These are phyloP conservation scores for Erebia aethiops DNA, from an alignment of 2,888 invertebrate genomes.

Conservation along the genomic window DNA sequence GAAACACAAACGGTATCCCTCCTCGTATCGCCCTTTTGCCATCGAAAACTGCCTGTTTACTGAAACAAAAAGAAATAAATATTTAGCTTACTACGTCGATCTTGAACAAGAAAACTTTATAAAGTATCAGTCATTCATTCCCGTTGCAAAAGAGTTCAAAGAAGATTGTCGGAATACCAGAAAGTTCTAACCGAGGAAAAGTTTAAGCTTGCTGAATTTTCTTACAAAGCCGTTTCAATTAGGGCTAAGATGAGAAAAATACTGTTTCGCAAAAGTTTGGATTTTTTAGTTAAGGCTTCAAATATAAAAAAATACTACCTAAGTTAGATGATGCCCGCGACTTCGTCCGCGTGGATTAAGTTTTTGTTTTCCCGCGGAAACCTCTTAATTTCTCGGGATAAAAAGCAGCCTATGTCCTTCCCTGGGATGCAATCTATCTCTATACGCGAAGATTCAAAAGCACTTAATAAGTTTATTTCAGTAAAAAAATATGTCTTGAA, in stretches of 20 bases:
- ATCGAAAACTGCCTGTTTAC: constrained; percentile 97
- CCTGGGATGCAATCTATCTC: too few relatives aligned
- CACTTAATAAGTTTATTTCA: too few relatives aligned
- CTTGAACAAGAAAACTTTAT: constrained; percentile 29
- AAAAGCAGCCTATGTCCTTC: too few relatives aligned
- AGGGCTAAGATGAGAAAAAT: constrained; percentile 10
- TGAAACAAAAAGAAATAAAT: constrained; percentile 64
- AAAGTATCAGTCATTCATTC: constrained; percentile 31
- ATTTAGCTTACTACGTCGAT: constrained; percentile 2
- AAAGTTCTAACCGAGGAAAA: constrained; percentile 31
- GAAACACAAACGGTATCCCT: constrained; percentile 98
- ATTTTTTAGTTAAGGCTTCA: not conserved
- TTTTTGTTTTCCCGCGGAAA: too few relatives aligned
- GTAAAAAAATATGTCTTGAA: too few relatives aligned
- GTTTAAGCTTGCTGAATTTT: constrained; percentile 25
- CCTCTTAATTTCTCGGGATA: too few relatives aligned
- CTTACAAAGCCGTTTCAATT: constrained; percentile 19
- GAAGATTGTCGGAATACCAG: constrained; percentile 41
- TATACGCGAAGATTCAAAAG: too few relatives aligned
- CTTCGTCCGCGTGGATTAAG: too few relatives aligned
- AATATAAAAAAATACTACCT: not conserved
- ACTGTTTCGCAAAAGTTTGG: constrained; percentile 1
- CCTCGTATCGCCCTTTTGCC: constrained; percentile 98
- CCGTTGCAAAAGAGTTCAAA: constrained; percentile 41
- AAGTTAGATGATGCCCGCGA: too few relatives aligned